Evolutionary conservation across 2,797 vertebrate genomes (phyloP), one percentile per base, ranked within the genome.

Genomic region (Chelon labrosus): DNA sequence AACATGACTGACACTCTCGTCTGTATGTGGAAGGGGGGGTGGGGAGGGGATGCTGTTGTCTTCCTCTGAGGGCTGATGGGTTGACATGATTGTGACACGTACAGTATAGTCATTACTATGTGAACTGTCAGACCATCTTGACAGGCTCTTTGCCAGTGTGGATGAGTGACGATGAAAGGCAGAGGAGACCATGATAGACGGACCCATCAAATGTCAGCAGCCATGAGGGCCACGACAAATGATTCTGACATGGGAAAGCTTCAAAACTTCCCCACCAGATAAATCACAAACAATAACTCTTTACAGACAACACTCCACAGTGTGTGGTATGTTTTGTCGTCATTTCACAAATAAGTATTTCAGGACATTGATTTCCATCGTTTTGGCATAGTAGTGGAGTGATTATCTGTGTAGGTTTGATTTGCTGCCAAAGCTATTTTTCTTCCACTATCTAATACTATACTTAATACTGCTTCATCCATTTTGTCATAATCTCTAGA

Each of bases 71-170:
- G 77, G 64, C 65, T 66, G 60, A n/a, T 14, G 42, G 82, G 57
- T 60, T 85, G 87, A 85, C 75, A 55, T 67, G 77, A 52, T 70
- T 75, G 77, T 84, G 83, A 91, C 85, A 84, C 70, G 52, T 49
- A 57, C 50, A 61, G 64, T 77, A 47, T 46, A 67, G 64, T 88
- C 16, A 50, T 57, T 72, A 73, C 74, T 35, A 64, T 55, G 69
- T 57, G 42, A 75, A 66, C 79, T 73, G 72, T 81, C 70, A 78
- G 78, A 31, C 38, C 79, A 39, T 71, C 65, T 50, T 68, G 65
- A 71, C 77, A 47, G 85, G 44, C 73, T 82, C 61, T 70, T 70
- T 77, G 65, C 79, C 10, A 49, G 71, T 49, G 31, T 66, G 65
- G 46, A 77, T 64, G 73, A 77, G 66, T 27, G 50, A 62, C 51